Evolutionary conservation across 2,113 vertebrate species (phyloP), one percentile per base, ranked within the genome.

Genomic region (Megatriorchis doriae): DNA sequence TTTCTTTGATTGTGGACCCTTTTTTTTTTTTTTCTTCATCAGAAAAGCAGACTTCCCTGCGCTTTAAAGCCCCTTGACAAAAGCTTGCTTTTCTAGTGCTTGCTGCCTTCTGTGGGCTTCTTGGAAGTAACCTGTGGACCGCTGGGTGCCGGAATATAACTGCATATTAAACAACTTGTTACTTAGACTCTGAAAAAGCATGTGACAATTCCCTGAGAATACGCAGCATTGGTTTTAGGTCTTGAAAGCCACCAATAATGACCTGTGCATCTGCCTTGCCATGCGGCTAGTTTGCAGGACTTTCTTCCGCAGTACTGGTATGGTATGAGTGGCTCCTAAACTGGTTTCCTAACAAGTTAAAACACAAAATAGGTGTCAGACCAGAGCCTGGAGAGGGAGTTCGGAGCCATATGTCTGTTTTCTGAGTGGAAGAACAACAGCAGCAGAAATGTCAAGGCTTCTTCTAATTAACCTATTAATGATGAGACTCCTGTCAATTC

Each of bases 401-500:
- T 31, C 0, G 20, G 67, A 88, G 59, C 87, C 3, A 0, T 47
- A 8, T 36, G 31, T 66, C 77, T 31, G 0, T 81, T 85, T 73
- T 26, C 84, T 43, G 73, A 83, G 29, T 68, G 29, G 72, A 53
- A 90, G 53, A 91, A 32, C 83, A 86, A 6, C 81, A 91, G 32
- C 78, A 90, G 63, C 90, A 94, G 55, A 7, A 95, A 87, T 67
- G 94, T 75, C 81, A 68, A 86, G 70, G 52, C 62, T 94, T 42
- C 61, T 80, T 42, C 91, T 96, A 92, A 95, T 96, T 84, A 87
- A 56, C 83, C 88, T 68, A 16, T 53, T 96, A 89, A 85, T 42
- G 70, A 84, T 43, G 93, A 85, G 62, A 16, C 22, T 94, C 48
- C 77, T 79, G 73, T 89, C 94, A 80, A 27, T 84, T 85, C 7